These are phyloP conservation scores for Deilephila porcellus DNA, from an alignment of 2,888 invertebrate species.

Conservation along the genomic window DNA sequence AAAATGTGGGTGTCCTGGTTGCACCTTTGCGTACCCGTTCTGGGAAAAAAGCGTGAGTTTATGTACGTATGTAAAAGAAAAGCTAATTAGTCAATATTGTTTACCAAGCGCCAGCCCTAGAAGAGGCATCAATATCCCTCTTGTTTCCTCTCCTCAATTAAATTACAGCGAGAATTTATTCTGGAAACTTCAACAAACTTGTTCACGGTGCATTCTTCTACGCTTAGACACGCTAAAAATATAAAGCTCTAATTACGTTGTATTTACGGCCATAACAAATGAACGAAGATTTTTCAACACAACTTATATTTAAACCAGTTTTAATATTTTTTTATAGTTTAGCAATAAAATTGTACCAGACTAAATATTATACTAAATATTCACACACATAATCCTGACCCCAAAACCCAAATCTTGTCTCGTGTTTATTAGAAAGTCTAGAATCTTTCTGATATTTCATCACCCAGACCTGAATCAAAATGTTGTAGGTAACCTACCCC, in stretches of 20 bases:
- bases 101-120: constrained; percentile 27
- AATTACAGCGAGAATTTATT: constrained; percentile 49
- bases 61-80: neutral
- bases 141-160: constrained; percentile 48
- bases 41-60: neutral
- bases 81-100: constrained; percentile 9
- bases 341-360: too few relatives aligned
- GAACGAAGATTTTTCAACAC: neutral
- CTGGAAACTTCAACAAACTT: constrained; percentile 41
- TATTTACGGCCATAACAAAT: neutral
- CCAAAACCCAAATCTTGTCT: too few relatives aligned
- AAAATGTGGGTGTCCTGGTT: too few relatives aligned
- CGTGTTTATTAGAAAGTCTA: too few relatives aligned
- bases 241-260: neutral
- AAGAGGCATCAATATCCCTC: constrained; percentile 42
- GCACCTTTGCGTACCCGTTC: too few relatives aligned
- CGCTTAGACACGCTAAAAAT: neutral
- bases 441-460: too few relatives aligned
- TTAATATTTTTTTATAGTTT: neutral
- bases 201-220: constrained; percentile 40
- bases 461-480: too few relatives aligned
- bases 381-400: too few relatives aligned
- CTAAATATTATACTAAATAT: too few relatives aligned
- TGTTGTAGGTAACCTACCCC: too few relatives aligned
- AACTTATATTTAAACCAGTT: neutral